Base-by-base conservation (phyloP, 1,140 invertebrate species). In the Pristionchus pacificus region DNA sequence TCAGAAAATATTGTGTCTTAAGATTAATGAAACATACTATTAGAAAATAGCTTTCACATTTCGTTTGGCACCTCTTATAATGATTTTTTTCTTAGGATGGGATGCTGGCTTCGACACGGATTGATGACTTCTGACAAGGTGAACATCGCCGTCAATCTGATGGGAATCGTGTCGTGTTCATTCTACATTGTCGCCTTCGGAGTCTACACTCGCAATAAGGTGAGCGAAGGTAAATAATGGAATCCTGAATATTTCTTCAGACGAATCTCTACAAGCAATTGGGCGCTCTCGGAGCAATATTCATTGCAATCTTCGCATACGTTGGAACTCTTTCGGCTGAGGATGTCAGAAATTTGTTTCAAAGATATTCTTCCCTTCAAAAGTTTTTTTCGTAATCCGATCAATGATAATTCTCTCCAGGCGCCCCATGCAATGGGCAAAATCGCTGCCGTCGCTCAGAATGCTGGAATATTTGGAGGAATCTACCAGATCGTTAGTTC, bases 121-220 rank as follows among this genome's bases (percentile, higher is more conserved):
- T 62, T 75, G 24, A 68, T 82, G 68, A 83, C 81, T 10, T 72
- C 80, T 49, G 79, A 82, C 63, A 61, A 66, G 24, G 70, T 75
- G 2, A 82, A 82, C 71, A 80, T 82, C 38, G 74, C 68, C 62
- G 58, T 82, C 27, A 82, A 82, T 55, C 70, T 62, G 10, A 58
- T 84, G 60, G 84, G 84, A 65, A 68, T 82, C n/a, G 63, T 77
- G 29, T 63, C 82, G 31, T 82, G 80, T 33, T 29, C 78, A 2
- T 77, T 79, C 60, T 82, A 82, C 65, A 67, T 84, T 27, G 27
- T 62, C 19, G 74, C 74, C 15, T 82, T 84, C 66, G 80, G 74
- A 10, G n/a, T n/a, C n/a, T n/a, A n/a, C n/a, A n/a, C n/a, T n/a
- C n/a, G n/a, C n/a, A n/a, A n/a, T n/a, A n/a, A n/a, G n/a, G n/a